Percentiles rank a stretch among this genome's conserved stretches.
Evolutionary conservation across 1,140 invertebrate genomes (phyloP).

Genomic region (roundworm (Caenorhabditis elegans)): WBcel235 BX284605.5:4485001-4485500

Average conservation of each 20-base stretch:
- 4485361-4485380: conserved; percentile 64
- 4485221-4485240: conserved; percentile 67
- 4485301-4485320: conserved; percentile 61
- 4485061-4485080: too few species aligned
- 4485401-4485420: conserved; percentile 32
- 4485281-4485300: conserved; percentile 53
- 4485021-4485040: too few species aligned
- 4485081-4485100: too few species aligned
- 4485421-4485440: conserved; percentile 40
- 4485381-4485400: conserved; percentile 62
- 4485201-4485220: conserved; percentile 64
- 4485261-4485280: conserved; percentile 44
- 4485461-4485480: conserved; percentile 64
- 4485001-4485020: too few species aligned
- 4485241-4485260: conserved; percentile 57
- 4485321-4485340: conserved; percentile 59
- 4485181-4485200: too few species aligned
- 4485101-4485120: too few species aligned
- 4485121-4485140: too few species aligned
- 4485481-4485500: conserved; percentile 72
- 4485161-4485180: neutral
- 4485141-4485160: too few species aligned
- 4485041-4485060: too few species aligned
- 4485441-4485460: conserved; percentile 36
- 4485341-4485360: conserved; percentile 57